phyloP scores from a whole-genome alignment of 1,140 invertebrate species.

The Penaeus japonicus region DNA sequence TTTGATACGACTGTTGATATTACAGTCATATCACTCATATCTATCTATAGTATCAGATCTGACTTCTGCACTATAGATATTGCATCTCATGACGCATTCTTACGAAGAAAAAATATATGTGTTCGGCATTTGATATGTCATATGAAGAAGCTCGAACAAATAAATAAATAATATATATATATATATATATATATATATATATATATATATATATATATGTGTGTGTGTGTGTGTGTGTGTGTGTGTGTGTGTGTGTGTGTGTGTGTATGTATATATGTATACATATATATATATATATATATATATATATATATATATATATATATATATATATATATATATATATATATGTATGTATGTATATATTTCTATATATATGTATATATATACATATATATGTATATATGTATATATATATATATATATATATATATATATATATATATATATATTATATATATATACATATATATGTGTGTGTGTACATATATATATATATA shows the following conservation, averaged over 20 bases:
- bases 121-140: no score
- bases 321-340: no score
- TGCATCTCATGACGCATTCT: no score
- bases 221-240: not conserved
- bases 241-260: not conserved
- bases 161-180: not conserved
- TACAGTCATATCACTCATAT: no score
- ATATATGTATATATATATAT: conserved; percentile 9
- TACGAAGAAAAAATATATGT: no score
- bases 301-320: not conserved
- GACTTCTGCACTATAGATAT: no score
- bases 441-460: not conserved
- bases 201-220: not conserved
- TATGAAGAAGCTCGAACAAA: no score
- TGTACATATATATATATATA: not conserved
- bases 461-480: not conserved
- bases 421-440: not conserved
- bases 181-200: not conserved
- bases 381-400: not conserved
- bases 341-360: no score
- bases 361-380: no score
- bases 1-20: no score
- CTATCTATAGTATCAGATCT: no score
- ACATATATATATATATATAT: not conserved
- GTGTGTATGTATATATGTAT: not conserved